A percentile compares a stretch with the other conserved stretches of the same genome.
Conservation (phyloP, 1,140 invertebrate species). For the Catajapyx aquilonaris region DNA sequence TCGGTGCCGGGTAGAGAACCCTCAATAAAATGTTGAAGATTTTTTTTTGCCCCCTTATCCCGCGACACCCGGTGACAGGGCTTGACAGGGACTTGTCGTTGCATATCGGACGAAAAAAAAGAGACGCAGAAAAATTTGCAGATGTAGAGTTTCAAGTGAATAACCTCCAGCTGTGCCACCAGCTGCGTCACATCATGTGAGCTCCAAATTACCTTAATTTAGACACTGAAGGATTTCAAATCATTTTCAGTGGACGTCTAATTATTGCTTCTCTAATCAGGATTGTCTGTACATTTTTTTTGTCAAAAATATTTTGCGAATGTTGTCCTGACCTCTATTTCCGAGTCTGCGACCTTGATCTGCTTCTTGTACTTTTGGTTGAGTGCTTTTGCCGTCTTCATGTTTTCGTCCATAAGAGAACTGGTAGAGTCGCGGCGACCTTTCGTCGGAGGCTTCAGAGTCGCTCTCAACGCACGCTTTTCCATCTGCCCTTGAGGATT, state of each 20-base stretch:
- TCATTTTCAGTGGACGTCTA: neutral
- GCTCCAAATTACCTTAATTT: too few relatives aligned
- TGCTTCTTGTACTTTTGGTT: constrained; percentile 58
- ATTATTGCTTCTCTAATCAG: neutral
- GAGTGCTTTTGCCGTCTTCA: constrained; percentile 51
- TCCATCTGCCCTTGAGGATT: constrained; percentile 69
- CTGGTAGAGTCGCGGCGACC: constrained; percentile 40
- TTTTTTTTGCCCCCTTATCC: too few relatives aligned
- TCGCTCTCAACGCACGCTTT: constrained; percentile 45
- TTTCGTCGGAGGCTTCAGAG: constrained; percentile 52
- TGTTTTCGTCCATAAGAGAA: constrained; percentile 51
- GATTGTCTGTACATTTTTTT: neutral
- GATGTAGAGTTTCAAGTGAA: too few relatives aligned
- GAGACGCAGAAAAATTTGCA: too few relatives aligned
- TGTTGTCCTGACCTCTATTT: constrained; percentile 42
- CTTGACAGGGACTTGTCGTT: too few relatives aligned
- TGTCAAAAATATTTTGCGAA: neutral
- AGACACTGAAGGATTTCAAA: too few relatives aligned
- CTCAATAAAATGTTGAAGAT: too few relatives aligned
- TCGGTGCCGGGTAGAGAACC: too few relatives aligned
- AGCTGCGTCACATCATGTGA: too few relatives aligned
- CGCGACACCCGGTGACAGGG: too few relatives aligned
- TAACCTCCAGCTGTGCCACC: too few relatives aligned
- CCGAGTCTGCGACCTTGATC: constrained; percentile 53
- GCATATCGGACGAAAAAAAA: too few relatives aligned